phyloP scores from a whole-genome alignment of 2,888 invertebrate genomes.

The Acanthosoma haemorrhoidale region DNA sequence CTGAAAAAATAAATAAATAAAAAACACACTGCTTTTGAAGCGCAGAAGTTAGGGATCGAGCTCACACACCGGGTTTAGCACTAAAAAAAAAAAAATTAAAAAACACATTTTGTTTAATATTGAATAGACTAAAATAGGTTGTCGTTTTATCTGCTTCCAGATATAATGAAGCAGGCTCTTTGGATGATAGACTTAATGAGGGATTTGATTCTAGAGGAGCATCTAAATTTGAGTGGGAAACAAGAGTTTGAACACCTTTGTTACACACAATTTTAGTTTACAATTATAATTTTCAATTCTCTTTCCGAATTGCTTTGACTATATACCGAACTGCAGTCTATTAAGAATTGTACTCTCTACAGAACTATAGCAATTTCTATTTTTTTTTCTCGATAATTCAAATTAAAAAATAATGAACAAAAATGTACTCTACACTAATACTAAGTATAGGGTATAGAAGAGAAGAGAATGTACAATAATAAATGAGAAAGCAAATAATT shows the following conservation, averaged over 20 bases:
- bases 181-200: constrained; percentile 39
- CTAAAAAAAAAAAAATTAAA: constrained; percentile 13
- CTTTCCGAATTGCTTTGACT: constrained; percentile 13
- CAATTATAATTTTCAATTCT: background rate
- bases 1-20: no score
- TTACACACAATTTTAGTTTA: background rate
- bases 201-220: constrained; percentile 36
- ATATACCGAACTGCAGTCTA: constrained; percentile 1
- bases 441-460: constrained; percentile 18
- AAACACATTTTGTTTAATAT: constrained; percentile 1
- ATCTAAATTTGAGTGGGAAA: constrained; percentile 41
- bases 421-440: constrained; percentile 23
- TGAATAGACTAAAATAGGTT: constrained; percentile 27
- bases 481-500: background rate
- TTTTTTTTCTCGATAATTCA: background rate
- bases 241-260: constrained; percentile 38
- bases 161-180: constrained; percentile 40
- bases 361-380: background rate
- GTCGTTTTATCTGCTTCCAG: constrained; percentile 41
- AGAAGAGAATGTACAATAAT: constrained; percentile 3
- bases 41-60: constrained; percentile 3
- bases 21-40: constrained; percentile 29
- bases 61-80: constrained; percentile 27
- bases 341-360: constrained; percentile 13
- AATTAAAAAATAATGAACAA: background rate